Evolutionary conservation across 2,113 vertebrate species (phyloP), one percentile per base, ranked within the genome.

Genomic region (Cyanoderma ruficeps): DNA sequence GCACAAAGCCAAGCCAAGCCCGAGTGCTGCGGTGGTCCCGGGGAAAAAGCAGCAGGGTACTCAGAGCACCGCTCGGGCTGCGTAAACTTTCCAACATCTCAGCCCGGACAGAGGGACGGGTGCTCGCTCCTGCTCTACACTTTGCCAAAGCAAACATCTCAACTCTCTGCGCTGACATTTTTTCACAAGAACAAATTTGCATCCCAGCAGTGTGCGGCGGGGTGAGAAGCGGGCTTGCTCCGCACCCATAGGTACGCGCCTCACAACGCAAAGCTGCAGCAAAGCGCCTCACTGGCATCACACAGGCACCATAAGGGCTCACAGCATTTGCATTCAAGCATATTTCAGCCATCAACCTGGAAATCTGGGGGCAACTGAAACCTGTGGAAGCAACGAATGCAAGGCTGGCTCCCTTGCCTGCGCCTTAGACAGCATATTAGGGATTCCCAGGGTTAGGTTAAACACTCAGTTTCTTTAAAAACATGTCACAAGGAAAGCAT

Each of bases 131-230:
- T 17, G 59, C 30, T 57, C 74, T 50, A n/a, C 35, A 0, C 37
- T 91, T 79, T 56, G 70, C 87, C 89, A 91, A 85, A 80, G 56
- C 5, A 35, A 96, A 61, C n/a, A 84, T 79, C 87, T 83, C 94
- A 89, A 61, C 55, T 71, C 69, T 47, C 20, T 4, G 64, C 2
- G 10, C 68, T 93, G 89, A 96, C 75, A 50, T 93, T 93, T 94
- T 89, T 93, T 95, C 94, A 92, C 93, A 65, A 90, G 88, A 94
- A 90, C 63, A 83, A 86, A 92, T 95, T 83, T 93, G 89, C 90
- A 95, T 92, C 87, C 42, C 69, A 89, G 94, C 83, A 93, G 87
- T 3, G 15, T 27, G 70, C 12, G 9, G 67, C n/a, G 2, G 87
- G 83, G 91, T 75, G 91, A 94, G 91, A 92, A 94, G 61, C 27